Evolutionary conservation across 2,888 invertebrate genomes (phyloP), one percentile per base, ranked within the genome.

Genomic region (Fragum whitleyi): DNA sequence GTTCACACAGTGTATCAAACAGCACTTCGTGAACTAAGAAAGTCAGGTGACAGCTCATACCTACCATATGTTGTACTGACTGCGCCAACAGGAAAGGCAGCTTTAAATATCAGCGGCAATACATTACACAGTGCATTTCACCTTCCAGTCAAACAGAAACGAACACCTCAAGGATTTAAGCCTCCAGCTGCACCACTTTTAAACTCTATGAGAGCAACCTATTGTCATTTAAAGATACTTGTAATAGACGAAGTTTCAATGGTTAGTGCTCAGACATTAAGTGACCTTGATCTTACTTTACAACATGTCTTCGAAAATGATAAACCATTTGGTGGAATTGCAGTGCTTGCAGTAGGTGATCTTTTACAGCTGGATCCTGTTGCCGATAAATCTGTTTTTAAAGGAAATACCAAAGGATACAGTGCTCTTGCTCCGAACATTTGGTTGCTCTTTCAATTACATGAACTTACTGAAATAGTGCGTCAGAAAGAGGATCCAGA

Each of bases 171-270:
- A 55, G 59, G 19, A 14, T 77, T 79, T 51, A 73, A 11, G 32
- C 62, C 26, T 21, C 77, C 80, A 42, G 36, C 65, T n/a, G 19
- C 47, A 36, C 57, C 39, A 11, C 55, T 59, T 42, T 57, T 80
- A 19, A 74, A 74, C 36, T 28, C 80, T 19, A 21, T 84, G 29
- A 72, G 68, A 78, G 23, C 55, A 42, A 77, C 23, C 14, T 74
- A 68, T 32, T 29, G 42, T 19, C 39, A 71, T 23, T 21, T 84
- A 36, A 84, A 81, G 71, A 62, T 84, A 23, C 61, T 81, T 11
- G 74, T 84, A 28, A 78, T 78, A 19, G 78, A 81, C 75, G 78
- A 84, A 75, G 70, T 84, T 42, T 81, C 81, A 19, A 81, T 81
- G 81, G 42, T 77, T 21, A 57, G 70, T 3, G 19, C 39, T 29